phyloP scores from a whole-genome alignment of 2,888 invertebrate species.

The Archips xylosteana region DNA sequence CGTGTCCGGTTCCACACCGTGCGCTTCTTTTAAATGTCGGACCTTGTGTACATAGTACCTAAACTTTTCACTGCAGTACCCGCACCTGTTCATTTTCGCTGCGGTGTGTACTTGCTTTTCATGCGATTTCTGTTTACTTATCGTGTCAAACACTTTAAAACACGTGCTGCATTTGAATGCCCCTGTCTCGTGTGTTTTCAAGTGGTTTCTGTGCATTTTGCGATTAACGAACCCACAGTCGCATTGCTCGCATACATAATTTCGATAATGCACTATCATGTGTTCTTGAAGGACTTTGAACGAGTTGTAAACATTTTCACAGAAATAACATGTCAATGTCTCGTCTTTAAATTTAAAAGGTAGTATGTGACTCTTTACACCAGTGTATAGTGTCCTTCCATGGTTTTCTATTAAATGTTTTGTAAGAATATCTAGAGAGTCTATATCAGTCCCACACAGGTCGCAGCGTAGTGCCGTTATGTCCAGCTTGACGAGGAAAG shows the following conservation, averaged over 20 bases:
- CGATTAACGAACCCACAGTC: conserved; percentile 63
- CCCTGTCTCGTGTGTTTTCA: conserved; percentile 49
- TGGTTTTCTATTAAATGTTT: too few species aligned
- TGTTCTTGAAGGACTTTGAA: too few species aligned
- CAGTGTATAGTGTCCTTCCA: too few species aligned
- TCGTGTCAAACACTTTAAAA: conserved; percentile 50
- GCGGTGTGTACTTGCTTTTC: conserved; percentile 65
- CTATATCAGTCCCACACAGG: too few species aligned
- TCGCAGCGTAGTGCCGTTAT: too few species aligned
- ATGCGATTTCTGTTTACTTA: conserved; percentile 49
- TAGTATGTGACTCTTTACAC: too few species aligned
- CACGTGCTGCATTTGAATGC: conserved; percentile 50
- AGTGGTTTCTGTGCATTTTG: conserved; percentile 55
- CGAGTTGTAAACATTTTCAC: too few species aligned
- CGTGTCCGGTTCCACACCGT: conserved; percentile 54
- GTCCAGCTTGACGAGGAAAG: too few species aligned
- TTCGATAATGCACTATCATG: too few species aligned
- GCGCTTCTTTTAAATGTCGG: conserved; percentile 59
- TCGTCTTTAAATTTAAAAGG: too few species aligned
- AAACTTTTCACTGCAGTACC: conserved; percentile 65
- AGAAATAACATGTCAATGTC: too few species aligned
- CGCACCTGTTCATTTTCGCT: conserved; percentile 61
- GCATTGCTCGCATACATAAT: conserved; percentile 56
- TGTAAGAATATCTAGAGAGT: too few species aligned
- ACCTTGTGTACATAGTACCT: conserved; percentile 59